Conservation (phyloP, 2,113 vertebrate genomes). For the Percopsis transmontana region DNA sequence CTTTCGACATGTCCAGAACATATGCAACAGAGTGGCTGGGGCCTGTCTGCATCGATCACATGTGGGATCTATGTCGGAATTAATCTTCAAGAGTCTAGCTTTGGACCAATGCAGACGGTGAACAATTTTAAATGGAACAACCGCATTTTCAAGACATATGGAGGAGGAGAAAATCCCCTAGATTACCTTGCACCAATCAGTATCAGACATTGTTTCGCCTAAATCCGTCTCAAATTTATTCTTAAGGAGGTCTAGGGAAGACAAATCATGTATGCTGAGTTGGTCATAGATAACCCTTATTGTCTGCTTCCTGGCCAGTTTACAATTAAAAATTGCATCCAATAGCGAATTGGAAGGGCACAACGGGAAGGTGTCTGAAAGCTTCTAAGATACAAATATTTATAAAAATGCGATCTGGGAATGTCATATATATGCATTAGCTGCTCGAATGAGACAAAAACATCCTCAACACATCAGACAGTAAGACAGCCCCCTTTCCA, state of each 20-base stretch:
- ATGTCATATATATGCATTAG: constrained; percentile 7
- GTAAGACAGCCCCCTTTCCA: not conserved
- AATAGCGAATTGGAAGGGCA: not conserved
- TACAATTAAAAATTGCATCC: not conserved
- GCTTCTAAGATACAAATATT: not conserved
- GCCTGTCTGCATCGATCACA: constrained; percentile 15
- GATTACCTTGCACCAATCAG: not conserved
- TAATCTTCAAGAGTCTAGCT: constrained; percentile 1
- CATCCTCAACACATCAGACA: constrained; percentile 2
- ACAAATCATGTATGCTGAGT: not conserved
- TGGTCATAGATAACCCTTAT: not conserved
- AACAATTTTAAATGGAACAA: not conserved
- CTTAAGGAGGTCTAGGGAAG: not conserved
- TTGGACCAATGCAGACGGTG: constrained; percentile 8
- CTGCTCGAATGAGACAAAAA: constrained; percentile 8
- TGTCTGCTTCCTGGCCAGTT: not conserved
- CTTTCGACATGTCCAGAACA: constrained; percentile 11
- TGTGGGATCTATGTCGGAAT: constrained; percentile 5
- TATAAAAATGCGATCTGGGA: constrained; percentile 4
- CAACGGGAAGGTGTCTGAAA: not conserved
- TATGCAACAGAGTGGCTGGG: constrained; percentile 16
- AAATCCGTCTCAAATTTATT: not conserved
- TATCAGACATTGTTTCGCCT: not conserved
- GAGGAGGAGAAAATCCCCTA: not conserved
- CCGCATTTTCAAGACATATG: not conserved